Conservation (phyloP, 2,888 invertebrate genomes). For the Perizoma flavofasciatum region DNA sequence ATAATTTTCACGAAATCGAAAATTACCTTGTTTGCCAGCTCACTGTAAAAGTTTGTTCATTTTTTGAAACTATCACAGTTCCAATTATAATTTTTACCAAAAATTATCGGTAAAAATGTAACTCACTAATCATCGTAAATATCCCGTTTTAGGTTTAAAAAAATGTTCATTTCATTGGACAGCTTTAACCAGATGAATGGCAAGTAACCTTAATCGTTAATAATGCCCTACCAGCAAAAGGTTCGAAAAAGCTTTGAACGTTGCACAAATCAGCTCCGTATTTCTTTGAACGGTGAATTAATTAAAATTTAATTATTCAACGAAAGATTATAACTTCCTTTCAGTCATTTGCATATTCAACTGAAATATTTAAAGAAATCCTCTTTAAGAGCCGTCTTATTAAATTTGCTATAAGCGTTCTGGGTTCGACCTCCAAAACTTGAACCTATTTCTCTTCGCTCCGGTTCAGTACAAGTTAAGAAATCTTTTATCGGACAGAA, state of each 20-base stretch:
- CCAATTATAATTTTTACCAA: no score
- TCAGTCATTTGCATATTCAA: conserved; percentile 71
- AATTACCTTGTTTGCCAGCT: no score
- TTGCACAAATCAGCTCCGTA: conserved; percentile 30
- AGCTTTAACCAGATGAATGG: neutral
- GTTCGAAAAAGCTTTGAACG: conserved; percentile 12
- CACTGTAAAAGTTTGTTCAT: no score
- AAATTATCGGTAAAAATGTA: no score
- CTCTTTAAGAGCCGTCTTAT: conserved; percentile 63
- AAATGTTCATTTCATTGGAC: neutral
- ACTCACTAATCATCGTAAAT: no score
- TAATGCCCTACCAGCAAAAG: conserved; percentile 7
- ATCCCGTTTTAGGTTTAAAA: no score
- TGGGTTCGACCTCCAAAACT: conserved; percentile 43
- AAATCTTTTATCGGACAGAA: conserved; percentile 53
- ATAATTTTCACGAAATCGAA: no score
- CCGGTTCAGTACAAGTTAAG: conserved; percentile 47
- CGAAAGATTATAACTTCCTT: conserved; percentile 71
- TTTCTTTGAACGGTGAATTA: conserved; percentile 59
- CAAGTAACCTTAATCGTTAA: neutral
- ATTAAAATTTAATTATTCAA: conserved; percentile 73
- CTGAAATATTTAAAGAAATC: conserved; percentile 71
- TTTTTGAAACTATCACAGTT: no score
- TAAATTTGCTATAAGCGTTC: conserved; percentile 70
- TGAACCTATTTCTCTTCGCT: conserved; percentile 55